Conservation (phyloP, 2,888 invertebrate genomes). For the Drosophila anomalata region DNA sequence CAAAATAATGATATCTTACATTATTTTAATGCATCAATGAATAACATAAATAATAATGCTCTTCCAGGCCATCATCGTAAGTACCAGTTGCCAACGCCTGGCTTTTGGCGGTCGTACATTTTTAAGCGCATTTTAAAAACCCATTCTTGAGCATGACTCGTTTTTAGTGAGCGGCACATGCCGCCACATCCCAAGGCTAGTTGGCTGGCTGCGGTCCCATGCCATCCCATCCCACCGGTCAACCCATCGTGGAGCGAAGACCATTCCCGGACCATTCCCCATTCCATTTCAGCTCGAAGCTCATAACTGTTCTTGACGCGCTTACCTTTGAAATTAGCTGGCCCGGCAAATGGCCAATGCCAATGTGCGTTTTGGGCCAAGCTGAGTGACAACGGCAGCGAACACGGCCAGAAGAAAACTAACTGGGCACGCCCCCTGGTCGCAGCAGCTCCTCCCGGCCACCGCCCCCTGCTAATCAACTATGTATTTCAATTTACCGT, state of each 20-base stretch:
- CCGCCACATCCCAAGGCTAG: slow-evolving; percentile 55
- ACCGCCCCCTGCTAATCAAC: slow-evolving; percentile 61
- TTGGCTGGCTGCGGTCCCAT: slow-evolving; percentile 2
- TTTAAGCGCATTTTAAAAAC: slow-evolving; percentile 61
- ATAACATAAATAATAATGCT: background rate
- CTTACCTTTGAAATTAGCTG: slow-evolving; percentile 71
- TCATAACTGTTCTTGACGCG: slow-evolving; percentile 79
- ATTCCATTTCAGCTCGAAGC: slow-evolving; percentile 56
- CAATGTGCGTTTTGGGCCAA: slow-evolving; percentile 72
- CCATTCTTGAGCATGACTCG: slow-evolving; percentile 16
- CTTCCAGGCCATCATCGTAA: slow-evolving; percentile 1
- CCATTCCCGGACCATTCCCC: slow-evolving; percentile 9
- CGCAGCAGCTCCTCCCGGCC: background rate
- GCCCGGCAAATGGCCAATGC: slow-evolving; percentile 44
- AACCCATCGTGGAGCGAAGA: slow-evolving; percentile 9
- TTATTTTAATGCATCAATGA: background rate
- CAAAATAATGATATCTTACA: background rate
- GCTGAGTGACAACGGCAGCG: slow-evolving; percentile 64
- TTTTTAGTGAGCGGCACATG: slow-evolving; percentile 49
- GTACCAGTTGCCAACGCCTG: slow-evolving; percentile 8
- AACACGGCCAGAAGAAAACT: slow-evolving; percentile 28
- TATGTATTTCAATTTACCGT: slow-evolving; percentile 74
- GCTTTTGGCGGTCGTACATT: slow-evolving; percentile 58
- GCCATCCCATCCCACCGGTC: slow-evolving; percentile 8
- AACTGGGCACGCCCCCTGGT: slow-evolving; percentile 43